Percentiles rank a stretch among this genome's conserved stretches.
Evolutionary conservation across 2,113 vertebrate species (phyloP).

Genomic region (Muntiacus muntjak): DNA sequence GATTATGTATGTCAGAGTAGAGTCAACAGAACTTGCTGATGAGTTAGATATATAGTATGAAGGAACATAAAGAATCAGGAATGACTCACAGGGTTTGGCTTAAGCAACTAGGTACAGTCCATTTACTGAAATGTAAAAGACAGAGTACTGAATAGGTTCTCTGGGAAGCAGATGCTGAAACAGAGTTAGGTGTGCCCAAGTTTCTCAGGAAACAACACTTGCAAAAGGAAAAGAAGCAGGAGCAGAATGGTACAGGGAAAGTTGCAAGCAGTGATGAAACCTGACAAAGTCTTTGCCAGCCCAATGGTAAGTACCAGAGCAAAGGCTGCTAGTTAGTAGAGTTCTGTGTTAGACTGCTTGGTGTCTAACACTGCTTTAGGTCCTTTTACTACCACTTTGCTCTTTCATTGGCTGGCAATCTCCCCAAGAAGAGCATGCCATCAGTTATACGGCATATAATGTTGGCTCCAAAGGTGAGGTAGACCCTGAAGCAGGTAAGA

Average conservation of each 20-base stretch:
- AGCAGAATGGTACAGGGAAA: neutral
- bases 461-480: neutral
- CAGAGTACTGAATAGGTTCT: neutral
- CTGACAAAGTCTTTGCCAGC: neutral
- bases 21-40: neutral
- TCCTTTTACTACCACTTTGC: neutral
- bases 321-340: neutral
- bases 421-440: neutral
- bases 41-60: neutral
- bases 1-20: neutral
- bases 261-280: neutral
- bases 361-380: neutral
- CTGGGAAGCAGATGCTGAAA: neutral
- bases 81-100: neutral
- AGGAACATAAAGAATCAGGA: neutral
- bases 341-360: neutral
- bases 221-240: neutral
- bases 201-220: neutral
- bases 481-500: neutral
- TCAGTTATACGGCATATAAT: neutral
- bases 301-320: neutral
- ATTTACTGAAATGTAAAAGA: slow-evolving; percentile 8
- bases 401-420: neutral
- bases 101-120: neutral
- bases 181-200: neutral